Conservation (phyloP, 2,797 vertebrate genomes). For the Poeciliopsis gracilis region DNA sequence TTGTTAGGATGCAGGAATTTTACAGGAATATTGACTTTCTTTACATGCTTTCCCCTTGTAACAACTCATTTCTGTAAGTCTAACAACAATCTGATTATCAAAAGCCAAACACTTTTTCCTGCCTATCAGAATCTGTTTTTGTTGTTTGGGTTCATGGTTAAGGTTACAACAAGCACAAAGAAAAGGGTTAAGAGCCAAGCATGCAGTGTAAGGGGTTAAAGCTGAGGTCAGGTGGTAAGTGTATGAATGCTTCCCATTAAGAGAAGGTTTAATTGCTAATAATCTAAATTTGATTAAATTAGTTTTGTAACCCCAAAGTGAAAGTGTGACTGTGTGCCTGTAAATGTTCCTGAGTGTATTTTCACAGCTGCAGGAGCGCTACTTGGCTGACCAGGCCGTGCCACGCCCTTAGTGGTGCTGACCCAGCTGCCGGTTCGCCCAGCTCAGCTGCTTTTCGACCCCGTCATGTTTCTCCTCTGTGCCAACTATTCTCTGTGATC, state of each 20-base stretch:
- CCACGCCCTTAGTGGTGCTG: conserved; percentile 81
- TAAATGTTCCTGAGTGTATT: conserved; percentile 65
- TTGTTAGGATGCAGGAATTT: background rate
- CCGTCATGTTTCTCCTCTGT: conserved; percentile 40
- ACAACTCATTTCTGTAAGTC: background rate
- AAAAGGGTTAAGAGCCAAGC: conserved; percentile 32
- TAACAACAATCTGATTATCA: conserved; percentile 3
- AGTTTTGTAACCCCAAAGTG: conserved; percentile 5
- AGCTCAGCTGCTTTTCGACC: conserved; percentile 72
- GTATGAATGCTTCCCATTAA: conserved; percentile 10
- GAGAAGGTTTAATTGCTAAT: conserved; percentile 5
- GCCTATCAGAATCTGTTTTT: conserved; percentile 20
- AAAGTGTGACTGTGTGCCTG: conserved; percentile 13
- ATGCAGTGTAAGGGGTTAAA: conserved; percentile 15
- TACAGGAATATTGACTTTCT: background rate
- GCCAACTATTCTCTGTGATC: conserved; percentile 30
- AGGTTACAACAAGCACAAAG: conserved; percentile 47
- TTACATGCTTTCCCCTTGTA: background rate
- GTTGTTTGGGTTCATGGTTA: conserved; percentile 19
- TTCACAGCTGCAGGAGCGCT: conserved; percentile 75
- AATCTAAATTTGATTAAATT: conserved; percentile 9
- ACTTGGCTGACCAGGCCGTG: conserved; percentile 60
- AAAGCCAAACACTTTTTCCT: conserved; percentile 2
- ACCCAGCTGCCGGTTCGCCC: conserved; percentile 63
- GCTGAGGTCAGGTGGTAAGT: conserved; percentile 19